Conservation (phyloP, 2,888 invertebrate genomes). For the Sabatieria punctata region DNA sequence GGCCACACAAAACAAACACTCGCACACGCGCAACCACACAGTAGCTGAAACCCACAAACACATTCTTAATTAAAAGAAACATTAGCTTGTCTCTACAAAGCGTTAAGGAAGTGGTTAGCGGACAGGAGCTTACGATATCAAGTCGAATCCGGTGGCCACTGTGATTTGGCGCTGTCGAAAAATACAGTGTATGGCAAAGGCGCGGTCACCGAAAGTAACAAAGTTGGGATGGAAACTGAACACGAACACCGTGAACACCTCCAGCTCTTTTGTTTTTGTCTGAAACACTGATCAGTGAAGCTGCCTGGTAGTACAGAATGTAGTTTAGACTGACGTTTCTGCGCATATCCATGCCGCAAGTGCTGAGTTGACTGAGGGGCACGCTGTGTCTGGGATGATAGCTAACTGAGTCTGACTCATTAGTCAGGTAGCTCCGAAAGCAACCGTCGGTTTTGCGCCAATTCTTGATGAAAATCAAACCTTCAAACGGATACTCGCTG, state of each 20-base stretch:
- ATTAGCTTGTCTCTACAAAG: constrained; percentile 14
- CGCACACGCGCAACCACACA: no score
- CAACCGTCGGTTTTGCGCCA: constrained; percentile 14
- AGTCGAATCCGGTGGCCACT: constrained; percentile 14
- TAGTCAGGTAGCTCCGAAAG: constrained; percentile 5
- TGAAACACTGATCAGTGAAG: constrained; percentile 3
- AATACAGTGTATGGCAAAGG: constrained; percentile 18
- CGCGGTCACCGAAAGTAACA: constrained; percentile 15
- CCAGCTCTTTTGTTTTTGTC: constrained; percentile 11
- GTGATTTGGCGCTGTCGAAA: constrained; percentile 15
- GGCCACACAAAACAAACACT: no score
- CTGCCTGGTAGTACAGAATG: constrained; percentile 1
- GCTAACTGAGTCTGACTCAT: constrained; percentile 5
- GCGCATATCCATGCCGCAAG: constrained; percentile 14
- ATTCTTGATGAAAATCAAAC: constrained; percentile 16
- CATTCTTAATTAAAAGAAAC: no score
- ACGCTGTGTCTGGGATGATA: constrained; percentile 10
- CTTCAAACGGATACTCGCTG: constrained; percentile 15
- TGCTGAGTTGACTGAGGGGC: constrained; percentile 10
- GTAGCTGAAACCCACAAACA: no score
- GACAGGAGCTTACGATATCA: no score
- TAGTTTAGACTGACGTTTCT: constrained; percentile 10
- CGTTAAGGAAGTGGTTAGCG: background rate
- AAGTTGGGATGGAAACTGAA: constrained; percentile 17
- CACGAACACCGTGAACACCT: constrained; percentile 14